Evolutionary conservation across 30 jellyfish, hydroid and myxozoan species (phyloP).

Genomic region (Aurelia coerulea): DNA sequence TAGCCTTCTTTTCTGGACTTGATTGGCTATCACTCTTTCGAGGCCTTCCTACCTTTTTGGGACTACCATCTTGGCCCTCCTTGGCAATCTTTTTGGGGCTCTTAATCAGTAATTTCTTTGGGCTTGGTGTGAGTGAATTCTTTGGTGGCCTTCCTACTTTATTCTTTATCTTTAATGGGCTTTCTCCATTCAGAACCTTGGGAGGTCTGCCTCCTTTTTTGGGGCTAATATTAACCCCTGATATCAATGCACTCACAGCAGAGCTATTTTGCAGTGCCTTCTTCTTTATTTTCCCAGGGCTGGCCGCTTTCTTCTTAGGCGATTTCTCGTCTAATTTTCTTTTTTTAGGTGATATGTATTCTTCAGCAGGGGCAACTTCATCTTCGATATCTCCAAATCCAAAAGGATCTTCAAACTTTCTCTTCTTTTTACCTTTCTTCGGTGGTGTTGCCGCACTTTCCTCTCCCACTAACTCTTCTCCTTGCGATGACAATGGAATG

Average conservation of each 20-base stretch:
- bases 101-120: too few species aligned
- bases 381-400: slow-evolving; percentile 68
- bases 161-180: too few species aligned
- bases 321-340: slow-evolving; percentile 3
- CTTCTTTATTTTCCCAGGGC: slow-evolving; percentile 2
- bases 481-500: background rate
- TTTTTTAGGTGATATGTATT: slow-evolving; percentile 54
- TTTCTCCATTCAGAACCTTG: too few species aligned
- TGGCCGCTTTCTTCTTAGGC: background rate
- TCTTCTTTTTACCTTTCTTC: slow-evolving; percentile 31
- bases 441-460: background rate
- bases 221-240: too few species aligned
- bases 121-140: too few species aligned
- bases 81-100: background rate
- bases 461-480: background rate
- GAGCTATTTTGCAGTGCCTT: background rate
- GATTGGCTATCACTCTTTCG: too few species aligned
- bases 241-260: too few species aligned
- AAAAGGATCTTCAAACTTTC: slow-evolving; percentile 49
- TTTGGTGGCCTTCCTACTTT: too few species aligned
- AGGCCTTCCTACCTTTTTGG: background rate
- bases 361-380: slow-evolving; percentile 51
- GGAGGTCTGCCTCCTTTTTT: too few species aligned
- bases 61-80: background rate
- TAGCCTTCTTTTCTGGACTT: background rate